Conservation (phyloP, 2,888 invertebrate species). For the Onchidella celtica region DNA sequence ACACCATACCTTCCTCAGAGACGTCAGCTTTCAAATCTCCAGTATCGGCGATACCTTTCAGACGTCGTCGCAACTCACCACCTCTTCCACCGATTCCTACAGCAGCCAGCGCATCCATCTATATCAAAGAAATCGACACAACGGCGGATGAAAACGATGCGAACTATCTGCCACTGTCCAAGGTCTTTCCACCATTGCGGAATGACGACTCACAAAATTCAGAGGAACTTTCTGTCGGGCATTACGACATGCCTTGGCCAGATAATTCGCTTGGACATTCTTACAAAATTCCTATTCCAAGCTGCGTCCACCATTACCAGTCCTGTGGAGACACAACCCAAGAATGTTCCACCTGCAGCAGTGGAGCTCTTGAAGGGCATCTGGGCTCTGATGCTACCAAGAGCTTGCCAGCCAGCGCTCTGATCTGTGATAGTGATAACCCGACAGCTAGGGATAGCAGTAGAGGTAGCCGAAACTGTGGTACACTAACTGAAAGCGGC, state of each 20-base stretch:
- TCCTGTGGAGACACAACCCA: not conserved
- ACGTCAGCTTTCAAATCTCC: not conserved
- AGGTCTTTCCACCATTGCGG: not conserved
- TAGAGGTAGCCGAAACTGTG: not conserved
- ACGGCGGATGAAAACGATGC: not conserved
- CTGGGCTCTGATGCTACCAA: not conserved
- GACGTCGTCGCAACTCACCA: not conserved
- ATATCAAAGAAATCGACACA: slow-evolving; percentile 7
- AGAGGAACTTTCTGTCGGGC: not conserved
- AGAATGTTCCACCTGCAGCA: not conserved
- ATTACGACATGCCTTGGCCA: not conserved
- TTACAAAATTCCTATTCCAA: too few species aligned
- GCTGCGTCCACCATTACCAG: not conserved
- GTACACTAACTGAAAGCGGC: not conserved
- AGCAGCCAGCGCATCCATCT: not conserved
- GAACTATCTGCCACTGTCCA: slow-evolving; percentile 20
- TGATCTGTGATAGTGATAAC: not conserved
- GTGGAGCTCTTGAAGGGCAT: too few species aligned
- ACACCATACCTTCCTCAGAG: too few species aligned
- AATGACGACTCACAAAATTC: not conserved
- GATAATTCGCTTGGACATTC: not conserved
- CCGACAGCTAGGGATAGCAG: not conserved
- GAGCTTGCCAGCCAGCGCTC: not conserved
- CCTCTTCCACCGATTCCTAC: slow-evolving; percentile 25
- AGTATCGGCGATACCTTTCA: not conserved